Conservation (phyloP, 2,797 vertebrate genomes). For the Selene dorsalis region DNA sequence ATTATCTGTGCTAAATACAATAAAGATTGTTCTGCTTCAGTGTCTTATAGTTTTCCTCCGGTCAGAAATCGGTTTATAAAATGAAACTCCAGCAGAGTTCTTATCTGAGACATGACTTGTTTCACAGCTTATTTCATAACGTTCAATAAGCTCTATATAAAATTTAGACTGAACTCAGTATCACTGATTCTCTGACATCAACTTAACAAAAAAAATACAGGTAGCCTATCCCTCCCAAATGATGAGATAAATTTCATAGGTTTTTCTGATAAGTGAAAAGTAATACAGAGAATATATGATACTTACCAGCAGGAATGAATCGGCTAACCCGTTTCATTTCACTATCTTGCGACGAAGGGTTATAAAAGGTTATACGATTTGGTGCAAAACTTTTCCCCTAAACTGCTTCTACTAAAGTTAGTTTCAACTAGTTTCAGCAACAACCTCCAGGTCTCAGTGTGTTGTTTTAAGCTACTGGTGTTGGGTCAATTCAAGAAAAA, state of each 20-base stretch:
- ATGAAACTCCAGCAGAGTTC: neutral
- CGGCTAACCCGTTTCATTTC: constrained; percentile 13
- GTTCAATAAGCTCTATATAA: constrained; percentile 34
- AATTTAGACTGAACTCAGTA: constrained; percentile 16
- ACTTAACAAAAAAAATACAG: neutral
- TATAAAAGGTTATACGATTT: constrained; percentile 27
- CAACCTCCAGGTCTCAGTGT: neutral
- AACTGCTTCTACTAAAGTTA: constrained; percentile 31
- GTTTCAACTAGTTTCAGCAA: neutral
- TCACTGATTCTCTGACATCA: constrained; percentile 15
- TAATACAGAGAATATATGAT: constrained; percentile 26
- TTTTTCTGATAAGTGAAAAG: constrained; percentile 10
- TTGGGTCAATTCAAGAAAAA: constrained; percentile 4
- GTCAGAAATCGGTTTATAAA: constrained; percentile 4
- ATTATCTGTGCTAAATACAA: neutral
- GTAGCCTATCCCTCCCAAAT: constrained; percentile 11
- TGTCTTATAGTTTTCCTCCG: neutral
- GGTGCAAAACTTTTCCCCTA: constrained; percentile 7
- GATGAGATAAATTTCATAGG: constrained; percentile 31
- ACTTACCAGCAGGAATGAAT: constrained; percentile 31
- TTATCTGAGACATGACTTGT: constrained; percentile 18
- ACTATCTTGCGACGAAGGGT: constrained; percentile 40
- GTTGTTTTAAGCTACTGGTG: neutral
- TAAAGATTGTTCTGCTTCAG: neutral
- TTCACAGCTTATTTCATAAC: neutral